These are phyloP conservation scores for Helobdella robusta DNA, from an alignment of 2,888 invertebrate genomes.

Conservation along the genomic window DNA sequence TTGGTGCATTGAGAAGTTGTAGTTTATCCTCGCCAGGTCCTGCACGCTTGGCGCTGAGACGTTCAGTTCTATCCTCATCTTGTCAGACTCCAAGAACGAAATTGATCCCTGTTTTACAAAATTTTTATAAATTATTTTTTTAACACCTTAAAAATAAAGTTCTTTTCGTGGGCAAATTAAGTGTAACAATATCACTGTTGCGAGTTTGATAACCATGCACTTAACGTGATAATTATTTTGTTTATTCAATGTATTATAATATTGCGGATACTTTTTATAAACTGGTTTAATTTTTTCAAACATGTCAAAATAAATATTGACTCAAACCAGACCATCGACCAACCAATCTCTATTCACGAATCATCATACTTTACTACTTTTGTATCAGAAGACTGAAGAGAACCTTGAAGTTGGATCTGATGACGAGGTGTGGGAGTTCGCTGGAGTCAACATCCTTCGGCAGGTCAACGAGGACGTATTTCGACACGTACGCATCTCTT, in stretches of 20 bases:
- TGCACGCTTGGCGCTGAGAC: conserved; percentile 41
- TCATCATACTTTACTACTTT: not conserved
- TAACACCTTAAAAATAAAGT: too few relatives aligned
- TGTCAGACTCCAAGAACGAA: conserved; percentile 41
- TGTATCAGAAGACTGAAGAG: not conserved
- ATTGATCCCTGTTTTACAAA: conserved; percentile 42
- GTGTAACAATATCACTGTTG: too few relatives aligned
- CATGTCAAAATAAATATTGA: not conserved
- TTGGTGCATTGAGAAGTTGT: conserved; percentile 38
- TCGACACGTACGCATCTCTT: too few relatives aligned
- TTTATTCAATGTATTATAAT: not conserved
- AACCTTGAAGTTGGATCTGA: conserved; percentile 21
- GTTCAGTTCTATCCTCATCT: conserved; percentile 43
- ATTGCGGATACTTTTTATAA: not conserved
- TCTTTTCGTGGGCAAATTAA: too few relatives aligned
- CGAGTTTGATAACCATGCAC: too few relatives aligned
- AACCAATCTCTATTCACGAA: not conserved
- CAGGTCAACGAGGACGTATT: conserved; percentile 22
- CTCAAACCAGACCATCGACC: not conserved
- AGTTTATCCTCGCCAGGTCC: conserved; percentile 41
- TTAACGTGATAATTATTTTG: not conserved
- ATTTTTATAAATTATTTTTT: too few relatives aligned
- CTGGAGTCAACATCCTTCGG: conserved; percentile 8
- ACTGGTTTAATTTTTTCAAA: too few relatives aligned
- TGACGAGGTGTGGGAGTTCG: conserved; percentile 14